Conservation (phyloP, 1,140 invertebrate genomes). For the Drosophila mauritiana region DNA sequence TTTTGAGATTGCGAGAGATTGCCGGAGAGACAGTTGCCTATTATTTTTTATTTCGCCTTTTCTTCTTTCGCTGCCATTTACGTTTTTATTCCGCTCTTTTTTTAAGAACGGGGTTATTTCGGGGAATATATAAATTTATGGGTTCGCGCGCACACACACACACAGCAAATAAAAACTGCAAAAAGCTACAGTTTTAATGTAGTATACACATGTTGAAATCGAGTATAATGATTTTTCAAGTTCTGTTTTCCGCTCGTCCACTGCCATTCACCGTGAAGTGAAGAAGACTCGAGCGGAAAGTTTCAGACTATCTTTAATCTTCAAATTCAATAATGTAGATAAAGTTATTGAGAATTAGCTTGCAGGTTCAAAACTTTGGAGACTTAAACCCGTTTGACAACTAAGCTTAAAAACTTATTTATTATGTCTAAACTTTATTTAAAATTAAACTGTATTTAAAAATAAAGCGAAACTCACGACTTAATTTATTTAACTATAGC, state of each 20-base stretch:
- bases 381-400: not conserved
- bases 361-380: not conserved
- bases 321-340: not conserved
- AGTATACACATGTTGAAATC: conserved; percentile 22
- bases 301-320: conserved; percentile 4
- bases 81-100: conserved; percentile 40
- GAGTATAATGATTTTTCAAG: conserved; percentile 47
- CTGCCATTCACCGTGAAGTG: not conserved
- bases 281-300: not conserved
- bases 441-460: too few species aligned
- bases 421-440: too few species aligned
- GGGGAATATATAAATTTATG: conserved; percentile 29
- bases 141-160: conserved; percentile 1
- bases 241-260: conserved; percentile 3
- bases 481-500: not conserved
- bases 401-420: not conserved
- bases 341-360: not conserved
- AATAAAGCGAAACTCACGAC: too few species aligned
- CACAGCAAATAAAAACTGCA: not conserved
- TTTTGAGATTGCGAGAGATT: conserved; percentile 60
- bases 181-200: conserved; percentile 13
- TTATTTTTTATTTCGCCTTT: conserved; percentile 44
- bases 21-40: conserved; percentile 48
- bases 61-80: conserved; percentile 29
- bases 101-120: conserved; percentile 50